Evolutionary conservation across 2,888 invertebrate species (phyloP), one percentile per base, ranked within the genome.

Genomic region (Scelioninae gen. 1): DNA sequence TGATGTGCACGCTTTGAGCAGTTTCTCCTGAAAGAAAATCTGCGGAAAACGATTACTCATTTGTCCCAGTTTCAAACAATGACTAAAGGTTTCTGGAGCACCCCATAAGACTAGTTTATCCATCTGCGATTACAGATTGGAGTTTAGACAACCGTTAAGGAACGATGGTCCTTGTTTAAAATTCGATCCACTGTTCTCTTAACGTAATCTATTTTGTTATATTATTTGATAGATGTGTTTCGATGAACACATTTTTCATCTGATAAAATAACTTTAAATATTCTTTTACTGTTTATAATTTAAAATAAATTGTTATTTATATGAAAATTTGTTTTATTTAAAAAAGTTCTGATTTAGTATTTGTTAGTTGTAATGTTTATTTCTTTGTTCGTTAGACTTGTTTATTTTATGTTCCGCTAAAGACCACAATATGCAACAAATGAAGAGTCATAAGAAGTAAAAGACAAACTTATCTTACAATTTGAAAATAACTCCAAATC

Each of bases 21-120:
- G 79, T 85, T 82, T 80, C 76, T 60, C 63, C 63, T 51, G 60
- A 74, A 82, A 74, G 88, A 89, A 90, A 90, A 91, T 89, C 87
- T 87, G 86, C 90, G 91, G 91, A 90, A 91, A 87, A 75, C 85
- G 86, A 90, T 91, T 88, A 89, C 85, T 84, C 86, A 84, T 85
- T 85, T 84, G 86, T 84, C 86, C 87, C 81, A 86, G 83, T 85
- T 86, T 86, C 83, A 81, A 84, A 86, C 85, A 86, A 87, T 86
- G 86, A 84, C 83, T 83, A 76, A 86, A 85, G 84, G 79, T 86
- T 86, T 86, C 86, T 84, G 60, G 81, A 84, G 75, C 84, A 78
- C 74, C 77, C 81, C 81, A 81, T 81, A 75, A 81, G 71, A 47
- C 81, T 56, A 81, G 78, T 84, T 81, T 84, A 81, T 81, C 81